Evolutionary conservation across 2,888 invertebrate species (phyloP), one percentile per base, ranked within the genome.

Genomic region (Strigamia maritima): DNA sequence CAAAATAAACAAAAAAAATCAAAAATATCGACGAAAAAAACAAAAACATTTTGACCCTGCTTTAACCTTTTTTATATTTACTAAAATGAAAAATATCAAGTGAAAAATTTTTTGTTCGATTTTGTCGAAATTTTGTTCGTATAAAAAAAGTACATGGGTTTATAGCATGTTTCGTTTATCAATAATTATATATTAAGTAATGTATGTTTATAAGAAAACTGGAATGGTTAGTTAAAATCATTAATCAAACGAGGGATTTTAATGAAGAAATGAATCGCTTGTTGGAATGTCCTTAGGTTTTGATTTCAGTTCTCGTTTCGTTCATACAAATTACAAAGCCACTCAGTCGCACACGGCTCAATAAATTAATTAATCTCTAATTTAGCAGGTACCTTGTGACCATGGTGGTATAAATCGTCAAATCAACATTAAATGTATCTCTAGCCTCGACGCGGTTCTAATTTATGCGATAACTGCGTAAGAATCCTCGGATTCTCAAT

Each of bases 401-500:
- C 75, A 12, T 75, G 35, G 24, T 74, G 74, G 74, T 16, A 22
- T 22, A 22, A 28, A 6, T 35, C 35, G 8, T 10, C 6, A 35
- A 35, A 35, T 35, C 35, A 35, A 35, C 10, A 35, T n/a, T 26
- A 12, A 28, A 28, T 70, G 19, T 24, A 60, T 70, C 3, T 79
- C 74, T 49, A 79, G 19, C 79, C 79, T 40, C 79, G 35, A 75
- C 86, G 83, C 8, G 87, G 86, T 82, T 93, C 93, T 83, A 92
- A 87, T 86, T 91, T 91, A 85, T 93, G 92, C n/a, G 93, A 93
- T 86, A 93, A 88, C 83, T 91, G 90, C 80, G 92, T 92, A 79
- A 94, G 86, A 76, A 90, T 89, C 83, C 92, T 87, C 85, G 93
- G 93, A 88, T 93, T 93, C 87, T 94, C 93, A 84, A 94, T 92